Conservation (phyloP, 2,797 vertebrate species). For the Knipowitschia caucasica region DNA sequence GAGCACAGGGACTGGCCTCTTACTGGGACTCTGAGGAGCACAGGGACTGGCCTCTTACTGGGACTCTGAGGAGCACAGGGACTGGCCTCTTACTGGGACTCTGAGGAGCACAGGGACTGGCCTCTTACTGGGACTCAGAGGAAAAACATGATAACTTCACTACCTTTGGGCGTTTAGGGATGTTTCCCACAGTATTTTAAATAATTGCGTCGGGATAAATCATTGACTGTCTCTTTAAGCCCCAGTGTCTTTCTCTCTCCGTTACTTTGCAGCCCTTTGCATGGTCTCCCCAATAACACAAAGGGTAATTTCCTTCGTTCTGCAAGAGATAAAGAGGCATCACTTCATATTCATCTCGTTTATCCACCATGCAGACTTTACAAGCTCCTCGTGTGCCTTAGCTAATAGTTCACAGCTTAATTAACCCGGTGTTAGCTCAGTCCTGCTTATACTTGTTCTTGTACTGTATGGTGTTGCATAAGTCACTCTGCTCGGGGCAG, state of each 20-base stretch:
- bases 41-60: too few relatives aligned
- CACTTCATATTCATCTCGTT: slow-evolving; percentile 7
- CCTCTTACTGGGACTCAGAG: too few relatives aligned
- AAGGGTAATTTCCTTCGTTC: slow-evolving; percentile 14
- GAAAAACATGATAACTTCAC: too few relatives aligned
- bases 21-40: too few relatives aligned
- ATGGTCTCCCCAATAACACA: slow-evolving; percentile 13
- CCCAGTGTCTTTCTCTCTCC: slow-evolving; percentile 11
- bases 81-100: too few relatives aligned
- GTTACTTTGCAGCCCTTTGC: slow-evolving; percentile 19
- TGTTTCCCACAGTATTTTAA: too few relatives aligned
- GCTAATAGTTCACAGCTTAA: slow-evolving; percentile 24
- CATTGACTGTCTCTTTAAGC: slow-evolving; percentile 20
- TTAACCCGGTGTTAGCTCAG: slow-evolving; percentile 29
- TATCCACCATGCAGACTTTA: slow-evolving; percentile 8
- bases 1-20: too few relatives aligned
- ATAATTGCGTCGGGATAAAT: too few relatives aligned
- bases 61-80: too few relatives aligned
- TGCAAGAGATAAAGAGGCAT: slow-evolving; percentile 18
- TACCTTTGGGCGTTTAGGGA: too few relatives aligned
- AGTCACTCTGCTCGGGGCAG: slow-evolving; percentile 17
- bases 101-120: too few relatives aligned
- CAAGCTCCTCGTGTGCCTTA: slow-evolving; percentile 17
- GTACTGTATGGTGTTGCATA: slow-evolving; percentile 38
- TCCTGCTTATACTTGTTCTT: slow-evolving; percentile 24